These are phyloP conservation scores for Ellobius talpinus DNA, from an alignment of 2,113 vertebrate species.

Conservation along the genomic window DNA sequence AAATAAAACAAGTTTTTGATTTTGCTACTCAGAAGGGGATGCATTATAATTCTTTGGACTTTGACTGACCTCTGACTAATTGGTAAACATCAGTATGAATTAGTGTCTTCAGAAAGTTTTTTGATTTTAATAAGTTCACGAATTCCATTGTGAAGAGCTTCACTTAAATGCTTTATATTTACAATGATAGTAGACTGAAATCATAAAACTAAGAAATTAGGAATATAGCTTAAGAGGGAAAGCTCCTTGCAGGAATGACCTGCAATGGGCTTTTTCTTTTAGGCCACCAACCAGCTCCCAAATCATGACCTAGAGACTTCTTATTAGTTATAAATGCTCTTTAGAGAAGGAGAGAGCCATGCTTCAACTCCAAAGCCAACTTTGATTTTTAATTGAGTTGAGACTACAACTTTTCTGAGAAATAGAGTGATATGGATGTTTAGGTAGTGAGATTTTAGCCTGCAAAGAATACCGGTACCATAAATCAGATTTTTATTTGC, in stretches of 20 bases:
- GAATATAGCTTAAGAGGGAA: background rate
- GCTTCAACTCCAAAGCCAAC: too few relatives aligned
- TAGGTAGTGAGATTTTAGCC: too few relatives aligned
- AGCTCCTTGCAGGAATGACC: too few relatives aligned
- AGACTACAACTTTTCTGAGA: too few relatives aligned
- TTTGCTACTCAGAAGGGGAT: background rate
- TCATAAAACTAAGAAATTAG: background rate
- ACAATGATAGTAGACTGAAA: background rate
- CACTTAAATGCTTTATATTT: background rate
- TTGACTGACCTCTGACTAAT: background rate
- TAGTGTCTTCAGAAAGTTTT: background rate
- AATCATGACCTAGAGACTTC: background rate
- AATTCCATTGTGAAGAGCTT: background rate
- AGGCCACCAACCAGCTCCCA: background rate
- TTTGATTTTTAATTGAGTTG: too few relatives aligned
- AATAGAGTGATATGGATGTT: too few relatives aligned
- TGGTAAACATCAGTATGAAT: background rate
- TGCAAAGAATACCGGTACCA: too few relatives aligned
- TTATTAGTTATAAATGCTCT: background rate
- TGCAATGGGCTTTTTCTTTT: rapidly evolving
- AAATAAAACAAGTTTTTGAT: background rate
- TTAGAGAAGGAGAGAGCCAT: too few relatives aligned
- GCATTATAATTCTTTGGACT: background rate
- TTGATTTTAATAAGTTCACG: constrained; percentile 2
- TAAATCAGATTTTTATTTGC: too few relatives aligned